Percentiles rank a stretch among this genome's conserved stretches.
Conservation (phyloP, 2,113 vertebrate species). For the Acanthochromis polyacanthus region DNA sequence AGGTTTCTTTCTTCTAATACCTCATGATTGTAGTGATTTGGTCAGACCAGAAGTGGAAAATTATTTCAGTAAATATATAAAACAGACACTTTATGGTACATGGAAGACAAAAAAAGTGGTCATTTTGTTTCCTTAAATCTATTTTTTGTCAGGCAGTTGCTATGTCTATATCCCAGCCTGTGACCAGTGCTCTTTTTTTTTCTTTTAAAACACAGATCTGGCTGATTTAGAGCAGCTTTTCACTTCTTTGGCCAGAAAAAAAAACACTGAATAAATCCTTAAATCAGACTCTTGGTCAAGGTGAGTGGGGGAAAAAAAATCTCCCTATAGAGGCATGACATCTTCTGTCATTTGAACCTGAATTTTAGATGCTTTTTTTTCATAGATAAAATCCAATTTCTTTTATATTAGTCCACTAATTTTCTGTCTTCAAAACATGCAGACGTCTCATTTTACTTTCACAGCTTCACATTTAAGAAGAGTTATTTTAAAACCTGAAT, state of each 20-base stretch:
- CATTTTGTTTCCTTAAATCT: no score
- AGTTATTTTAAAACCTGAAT: neutral
- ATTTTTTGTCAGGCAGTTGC: no score
- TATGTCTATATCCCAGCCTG: no score
- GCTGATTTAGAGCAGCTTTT: no score
- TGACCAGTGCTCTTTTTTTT: no score
- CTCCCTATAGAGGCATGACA: neutral
- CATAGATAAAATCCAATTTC: neutral
- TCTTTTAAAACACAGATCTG: neutral
- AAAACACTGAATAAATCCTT: no score
- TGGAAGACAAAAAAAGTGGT: no score
- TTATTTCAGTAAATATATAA: neutral
- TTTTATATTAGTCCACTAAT: neutral
- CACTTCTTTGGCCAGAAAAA: no score
- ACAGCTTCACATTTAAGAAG: no score
- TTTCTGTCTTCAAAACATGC: neutral
- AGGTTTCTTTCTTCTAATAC: conserved; percentile 1
- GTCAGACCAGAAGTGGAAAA: neutral
- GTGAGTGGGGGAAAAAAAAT: no score
- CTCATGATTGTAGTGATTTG: neutral
- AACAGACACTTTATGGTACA: neutral
- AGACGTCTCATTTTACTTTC: no score
- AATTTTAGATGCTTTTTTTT: no score
- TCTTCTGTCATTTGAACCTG: neutral
- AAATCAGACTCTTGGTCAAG: neutral